Evolutionary conservation across 1,140 invertebrate genomes (phyloP).

Genomic region (Plodia interpunctella): DNA sequence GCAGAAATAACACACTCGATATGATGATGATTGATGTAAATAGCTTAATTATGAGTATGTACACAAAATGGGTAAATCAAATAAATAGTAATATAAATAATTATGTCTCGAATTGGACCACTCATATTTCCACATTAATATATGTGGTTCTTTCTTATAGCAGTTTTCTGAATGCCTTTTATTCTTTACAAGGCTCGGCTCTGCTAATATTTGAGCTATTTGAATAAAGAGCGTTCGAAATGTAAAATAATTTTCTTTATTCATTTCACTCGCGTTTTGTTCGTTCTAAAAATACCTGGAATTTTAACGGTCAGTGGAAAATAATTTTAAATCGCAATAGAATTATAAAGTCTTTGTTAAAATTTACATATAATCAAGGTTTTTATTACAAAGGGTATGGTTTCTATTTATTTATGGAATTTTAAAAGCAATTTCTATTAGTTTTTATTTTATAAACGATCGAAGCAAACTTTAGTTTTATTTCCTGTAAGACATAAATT

Average conservation of each 20-base stretch:
- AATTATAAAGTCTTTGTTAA: conserved; percentile 3
- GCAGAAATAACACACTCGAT: no score
- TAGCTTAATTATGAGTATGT: no score
- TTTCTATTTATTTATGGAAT: neutral
- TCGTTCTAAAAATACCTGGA: neutral
- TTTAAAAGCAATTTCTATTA: neutral
- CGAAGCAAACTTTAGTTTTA: no score
- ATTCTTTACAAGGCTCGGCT: neutral
- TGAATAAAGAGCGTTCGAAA: neutral
- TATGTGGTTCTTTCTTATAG: neutral
- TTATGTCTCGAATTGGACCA: neutral
- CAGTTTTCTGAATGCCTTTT: conserved; percentile 2
- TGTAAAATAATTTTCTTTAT: neutral
- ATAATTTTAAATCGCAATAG: neutral
- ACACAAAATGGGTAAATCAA: no score
- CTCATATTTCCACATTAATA: neutral
- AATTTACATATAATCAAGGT: neutral
- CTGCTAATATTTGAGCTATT: neutral
- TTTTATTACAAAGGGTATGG: neutral
- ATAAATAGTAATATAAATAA: no score
- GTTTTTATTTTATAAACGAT: neutral
- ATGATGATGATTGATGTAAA: no score
- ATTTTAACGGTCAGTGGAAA: neutral
- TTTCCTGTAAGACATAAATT: no score
- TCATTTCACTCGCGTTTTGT: neutral